Percentiles rank a stretch among this genome's conserved stretches.
phyloP scores from a whole-genome alignment of 2,113 vertebrate species.

The Agelaius phoeniceus region DNA sequence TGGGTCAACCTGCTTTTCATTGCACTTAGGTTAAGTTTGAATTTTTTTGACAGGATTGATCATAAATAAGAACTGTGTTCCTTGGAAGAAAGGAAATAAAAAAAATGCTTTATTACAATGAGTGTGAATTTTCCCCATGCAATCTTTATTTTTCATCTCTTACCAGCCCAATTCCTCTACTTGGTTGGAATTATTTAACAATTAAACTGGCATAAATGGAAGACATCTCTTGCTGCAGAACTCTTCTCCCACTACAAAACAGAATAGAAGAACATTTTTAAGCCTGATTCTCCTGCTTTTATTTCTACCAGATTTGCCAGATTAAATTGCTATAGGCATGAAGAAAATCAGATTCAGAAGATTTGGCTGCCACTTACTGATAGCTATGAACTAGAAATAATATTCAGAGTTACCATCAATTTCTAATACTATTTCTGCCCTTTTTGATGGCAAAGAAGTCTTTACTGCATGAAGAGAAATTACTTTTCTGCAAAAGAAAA shows the following conservation, averaged over 20 bases:
- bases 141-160: background rate
- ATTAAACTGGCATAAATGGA: background rate
- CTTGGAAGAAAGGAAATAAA: background rate
- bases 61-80: background rate
- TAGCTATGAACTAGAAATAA: background rate
- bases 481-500: background rate
- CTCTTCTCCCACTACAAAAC: background rate
- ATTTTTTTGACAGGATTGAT: background rate
- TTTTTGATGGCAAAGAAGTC: background rate
- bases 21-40: constrained; percentile 55
- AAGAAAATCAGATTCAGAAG: background rate
- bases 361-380: background rate
- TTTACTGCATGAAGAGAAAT: background rate
- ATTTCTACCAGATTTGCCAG: background rate
- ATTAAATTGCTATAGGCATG: background rate
- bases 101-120: background rate
- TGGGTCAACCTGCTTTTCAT: constrained; percentile 47
- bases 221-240: background rate
- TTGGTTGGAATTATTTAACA: background rate
- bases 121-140: background rate
- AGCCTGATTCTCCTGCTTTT: background rate
- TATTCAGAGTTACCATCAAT: background rate
- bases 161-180: background rate
- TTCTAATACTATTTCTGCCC: background rate
- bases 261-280: background rate